Base-by-base conservation (phyloP, 2,888 invertebrate species). In the Nebria brevicollis region DNA sequence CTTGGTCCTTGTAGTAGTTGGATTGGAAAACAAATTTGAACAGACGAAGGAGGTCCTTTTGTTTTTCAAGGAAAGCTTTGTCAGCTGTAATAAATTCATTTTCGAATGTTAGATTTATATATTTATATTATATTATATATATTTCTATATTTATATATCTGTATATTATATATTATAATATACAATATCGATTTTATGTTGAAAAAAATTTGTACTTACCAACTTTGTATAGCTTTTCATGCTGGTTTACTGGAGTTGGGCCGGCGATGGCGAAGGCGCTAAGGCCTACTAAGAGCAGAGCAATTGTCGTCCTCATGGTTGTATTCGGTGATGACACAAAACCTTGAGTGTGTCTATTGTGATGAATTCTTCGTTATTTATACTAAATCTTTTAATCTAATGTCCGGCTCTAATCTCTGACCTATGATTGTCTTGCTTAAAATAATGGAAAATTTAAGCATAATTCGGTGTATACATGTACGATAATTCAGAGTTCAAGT, bases 11-110 rank as follows among this genome's bases (percentile, higher is more conserved):
- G 84, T 90, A 87, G 77, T 91, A 89, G 83, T 92, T 89, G 0
- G 92, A 92, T 86, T 95, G 94, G 83, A 92, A 91, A 83, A 94
- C 91, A 87, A 92, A 91, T 85, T 92, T 91, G 86, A 93, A 87
- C 82, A 94, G 89, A 84, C 90, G 90, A 86, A 93, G 86, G 82
- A 93, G 89, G 86, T 92, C 90, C 80, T 91, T 87, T 86, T 66
- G 70, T 74, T 73, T 73, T 41, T 73, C 73, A 20, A 73, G 73
- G 73, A 73, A 73, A 11, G 42, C 73, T 13, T 73, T 73, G 73
- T 73, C 73, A 73, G 73, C 74, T 66, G 15, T 79, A 77, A 7
- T 77, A 34, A 34, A 34, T 34, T 34, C 2, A 34, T 34, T 34
- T 34, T 34, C 34, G 0, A 34, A 34, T 34, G 34, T 34, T 34